phyloP scores from a whole-genome alignment of 1,140 invertebrate genomes.

The Calephelis nemesis region DNA sequence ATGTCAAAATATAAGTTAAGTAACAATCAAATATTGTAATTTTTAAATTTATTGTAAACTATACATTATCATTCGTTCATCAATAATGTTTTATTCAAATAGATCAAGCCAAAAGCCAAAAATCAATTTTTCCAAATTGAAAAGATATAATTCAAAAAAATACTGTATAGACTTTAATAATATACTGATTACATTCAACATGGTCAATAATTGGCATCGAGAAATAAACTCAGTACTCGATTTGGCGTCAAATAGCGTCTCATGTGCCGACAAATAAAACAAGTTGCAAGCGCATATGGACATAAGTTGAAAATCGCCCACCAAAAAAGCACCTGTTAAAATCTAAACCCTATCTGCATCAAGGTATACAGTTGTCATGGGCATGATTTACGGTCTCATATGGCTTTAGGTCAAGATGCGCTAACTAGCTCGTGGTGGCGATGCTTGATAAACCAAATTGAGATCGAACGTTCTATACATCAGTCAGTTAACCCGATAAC shows the following conservation, averaged over 20 bases:
- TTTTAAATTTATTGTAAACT: no score
- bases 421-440: constrained; percentile 67
- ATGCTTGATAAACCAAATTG: constrained; percentile 71
- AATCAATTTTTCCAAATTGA: no score
- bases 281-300: constrained; percentile 48
- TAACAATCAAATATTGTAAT: no score
- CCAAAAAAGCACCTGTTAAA: constrained; percentile 56
- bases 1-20: no score
- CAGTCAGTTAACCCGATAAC: constrained; percentile 67
- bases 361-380: constrained; percentile 57
- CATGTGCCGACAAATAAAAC: constrained; percentile 53
- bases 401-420: constrained; percentile 46
- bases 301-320: constrained; percentile 50
- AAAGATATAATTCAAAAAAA: neutral
- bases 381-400: constrained; percentile 63
- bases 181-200: neutral
- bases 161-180: neutral
- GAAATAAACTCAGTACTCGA: constrained; percentile 37
- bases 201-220: constrained; percentile 40
- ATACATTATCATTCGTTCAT: no score
- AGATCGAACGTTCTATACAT: constrained; percentile 66
- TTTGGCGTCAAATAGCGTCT: constrained; percentile 41
- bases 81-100: no score
- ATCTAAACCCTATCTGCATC: constrained; percentile 48
- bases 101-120: no score